Evolutionary conservation across 2,888 invertebrate genomes (phyloP).

Genomic region (Malachius bipustulatus): DNA sequence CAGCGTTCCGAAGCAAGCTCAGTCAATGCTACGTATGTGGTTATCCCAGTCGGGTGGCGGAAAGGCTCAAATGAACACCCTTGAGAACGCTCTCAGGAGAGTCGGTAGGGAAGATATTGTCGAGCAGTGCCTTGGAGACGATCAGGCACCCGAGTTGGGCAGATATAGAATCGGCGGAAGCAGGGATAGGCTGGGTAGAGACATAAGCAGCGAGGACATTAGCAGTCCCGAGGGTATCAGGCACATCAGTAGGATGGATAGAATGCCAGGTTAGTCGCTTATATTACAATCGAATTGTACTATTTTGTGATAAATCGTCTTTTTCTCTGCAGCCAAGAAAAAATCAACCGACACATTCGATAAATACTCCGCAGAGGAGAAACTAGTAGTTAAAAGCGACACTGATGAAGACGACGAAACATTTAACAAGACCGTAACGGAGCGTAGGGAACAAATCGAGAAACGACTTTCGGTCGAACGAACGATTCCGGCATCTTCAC

Average conservation of each 20-base stretch:
- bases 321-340: neutral
- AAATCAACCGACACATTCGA: conserved; percentile 45
- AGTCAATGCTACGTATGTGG: conserved; percentile 51
- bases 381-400: conserved; percentile 44
- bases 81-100: conserved; percentile 73
- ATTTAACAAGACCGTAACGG: conserved; percentile 60
- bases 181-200: conserved; percentile 41
- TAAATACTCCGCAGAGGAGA: conserved; percentile 72
- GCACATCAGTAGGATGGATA: no score
- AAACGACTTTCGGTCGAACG: conserved; percentile 59
- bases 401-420: conserved; percentile 45
- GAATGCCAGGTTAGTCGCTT: no score
- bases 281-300: no score
- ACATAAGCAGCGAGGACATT: conserved; percentile 20
- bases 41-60: conserved; percentile 43
- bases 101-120: conserved; percentile 89
- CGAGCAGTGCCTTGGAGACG: conserved; percentile 63
- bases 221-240: conserved; percentile 4
- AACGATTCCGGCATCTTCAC: conserved; percentile 56
- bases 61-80: conserved; percentile 39
- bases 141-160: no score
- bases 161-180: conserved; percentile 35
- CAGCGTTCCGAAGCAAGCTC: conserved; percentile 63
- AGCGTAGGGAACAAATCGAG: conserved; percentile 62
- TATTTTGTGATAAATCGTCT: no score